Evolutionary conservation across 1,140 invertebrate genomes (phyloP).

Genomic region (Protaetia brevitarsis): DNA sequence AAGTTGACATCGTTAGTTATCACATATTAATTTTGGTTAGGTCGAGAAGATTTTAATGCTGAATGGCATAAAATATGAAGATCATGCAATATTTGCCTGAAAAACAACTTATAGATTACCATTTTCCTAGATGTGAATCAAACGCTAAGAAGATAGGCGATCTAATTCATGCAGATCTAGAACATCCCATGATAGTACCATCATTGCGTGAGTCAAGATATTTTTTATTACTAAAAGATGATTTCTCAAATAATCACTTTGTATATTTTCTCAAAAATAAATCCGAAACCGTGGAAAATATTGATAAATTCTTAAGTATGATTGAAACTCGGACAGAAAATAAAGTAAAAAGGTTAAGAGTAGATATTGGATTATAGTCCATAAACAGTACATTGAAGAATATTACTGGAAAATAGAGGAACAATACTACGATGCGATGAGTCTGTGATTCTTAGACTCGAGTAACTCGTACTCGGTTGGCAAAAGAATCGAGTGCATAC

Average conservation of each 20-base stretch:
- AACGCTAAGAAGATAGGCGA: constrained; percentile 38
- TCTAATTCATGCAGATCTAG: constrained; percentile 48
- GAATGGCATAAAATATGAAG: constrained; percentile 35
- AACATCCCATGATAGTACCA: constrained; percentile 47
- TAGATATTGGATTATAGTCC: constrained; percentile 51
- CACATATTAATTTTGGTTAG: constrained; percentile 45
- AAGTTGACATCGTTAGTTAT: constrained; percentile 45
- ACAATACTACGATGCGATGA: too few species aligned
- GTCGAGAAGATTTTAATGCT: constrained; percentile 38
- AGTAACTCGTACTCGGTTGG: too few species aligned
- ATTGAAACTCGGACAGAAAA: constrained; percentile 43
- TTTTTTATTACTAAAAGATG: constrained; percentile 16
- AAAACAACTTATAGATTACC: constrained; percentile 42
- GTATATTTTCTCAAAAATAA: constrained; percentile 17
- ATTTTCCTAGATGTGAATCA: constrained; percentile 35
- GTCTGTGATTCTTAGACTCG: too few species aligned
- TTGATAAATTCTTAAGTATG: constrained; percentile 40
- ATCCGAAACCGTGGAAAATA: not conserved
- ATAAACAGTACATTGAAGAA: constrained; percentile 43
- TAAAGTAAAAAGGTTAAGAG: constrained; percentile 44
- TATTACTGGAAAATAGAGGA: constrained; percentile 34
- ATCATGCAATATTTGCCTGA: constrained; percentile 43
- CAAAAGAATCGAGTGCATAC: too few species aligned
- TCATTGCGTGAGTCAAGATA: constrained; percentile 36
- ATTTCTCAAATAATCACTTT: not conserved